These are phyloP conservation scores for Bradypodion ventrale DNA, from an alignment of 2,797 vertebrate genomes.

Conservation along the genomic window DNA sequence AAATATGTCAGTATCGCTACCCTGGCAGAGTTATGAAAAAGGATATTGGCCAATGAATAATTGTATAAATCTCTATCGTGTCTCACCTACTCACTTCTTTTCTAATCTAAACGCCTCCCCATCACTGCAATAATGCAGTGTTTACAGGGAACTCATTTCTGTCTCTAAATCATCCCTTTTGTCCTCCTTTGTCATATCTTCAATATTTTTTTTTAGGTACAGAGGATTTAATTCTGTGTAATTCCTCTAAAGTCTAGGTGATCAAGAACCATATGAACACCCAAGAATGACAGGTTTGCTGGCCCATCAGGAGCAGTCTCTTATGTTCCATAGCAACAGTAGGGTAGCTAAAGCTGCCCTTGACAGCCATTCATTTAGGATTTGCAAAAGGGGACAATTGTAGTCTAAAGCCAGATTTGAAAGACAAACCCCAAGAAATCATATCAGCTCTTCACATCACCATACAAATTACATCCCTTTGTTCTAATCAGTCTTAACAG, in stretches of 20 bases:
- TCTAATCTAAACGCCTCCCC: neutral
- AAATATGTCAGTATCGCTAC: too few species aligned
- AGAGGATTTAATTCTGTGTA: neutral
- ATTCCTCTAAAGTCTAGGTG: neutral
- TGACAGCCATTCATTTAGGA: neutral
- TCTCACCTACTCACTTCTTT: neutral
- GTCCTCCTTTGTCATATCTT: neutral
- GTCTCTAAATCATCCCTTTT: neutral
- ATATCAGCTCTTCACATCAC: slow-evolving; percentile 23
- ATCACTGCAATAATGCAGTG: neutral
- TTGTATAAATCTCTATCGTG: neutral
- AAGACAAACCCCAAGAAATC: slow-evolving; percentile 38
- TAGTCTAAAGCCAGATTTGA: slow-evolving; percentile 7
- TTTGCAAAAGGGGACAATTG: neutral
- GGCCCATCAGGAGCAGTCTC: neutral
- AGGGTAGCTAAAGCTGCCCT: neutral
- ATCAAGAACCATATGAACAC: neutral
- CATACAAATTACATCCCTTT: slow-evolving; percentile 1
- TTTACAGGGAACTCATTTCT: neutral
- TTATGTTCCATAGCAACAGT: neutral
- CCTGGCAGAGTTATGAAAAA: too few species aligned
- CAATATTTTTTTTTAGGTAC: neutral
- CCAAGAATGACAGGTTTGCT: neutral
- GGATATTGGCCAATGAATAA: too few species aligned
- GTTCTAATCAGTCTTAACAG: slow-evolving; percentile 29